Conservation (phyloP, 2,888 invertebrate genomes). For the Apamea sordens region DNA sequence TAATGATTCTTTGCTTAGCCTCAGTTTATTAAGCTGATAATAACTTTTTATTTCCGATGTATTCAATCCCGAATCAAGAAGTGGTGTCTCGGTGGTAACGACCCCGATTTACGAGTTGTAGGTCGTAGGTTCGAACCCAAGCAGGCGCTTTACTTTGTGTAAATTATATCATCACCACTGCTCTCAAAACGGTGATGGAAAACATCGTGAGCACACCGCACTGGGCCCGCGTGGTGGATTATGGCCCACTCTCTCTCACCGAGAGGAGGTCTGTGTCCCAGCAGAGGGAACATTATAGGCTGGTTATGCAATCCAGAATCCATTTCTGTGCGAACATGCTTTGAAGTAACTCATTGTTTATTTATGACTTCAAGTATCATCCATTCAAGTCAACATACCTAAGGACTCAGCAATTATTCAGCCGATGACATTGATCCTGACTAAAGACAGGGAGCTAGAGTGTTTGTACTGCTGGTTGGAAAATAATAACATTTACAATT, state of each 20-base stretch:
- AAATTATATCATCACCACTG: too few species aligned
- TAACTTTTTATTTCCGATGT: neutral
- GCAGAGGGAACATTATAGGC: too few species aligned
- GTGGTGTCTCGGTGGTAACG: too few species aligned
- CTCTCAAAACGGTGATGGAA: too few species aligned
- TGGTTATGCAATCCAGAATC: neutral
- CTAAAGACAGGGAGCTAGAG: neutral
- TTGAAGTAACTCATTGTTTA: neutral
- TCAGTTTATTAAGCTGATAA: neutral
- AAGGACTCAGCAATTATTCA: slow-evolving; percentile 29
- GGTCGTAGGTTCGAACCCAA: too few species aligned
- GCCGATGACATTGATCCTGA: slow-evolving; percentile 22
- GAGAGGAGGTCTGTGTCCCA: too few species aligned
- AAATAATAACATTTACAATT: slow-evolving; percentile 80
- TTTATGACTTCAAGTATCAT: slow-evolving; percentile 2
- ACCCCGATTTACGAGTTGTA: too few species aligned
- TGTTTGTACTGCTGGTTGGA: slow-evolving; percentile 58
- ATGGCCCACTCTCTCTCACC: too few species aligned
- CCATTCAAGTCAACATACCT: neutral
- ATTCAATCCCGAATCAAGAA: neutral
- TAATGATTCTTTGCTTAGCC: too few species aligned
- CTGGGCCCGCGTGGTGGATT: too few species aligned
- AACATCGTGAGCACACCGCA: too few species aligned
- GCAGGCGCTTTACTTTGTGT: too few species aligned
- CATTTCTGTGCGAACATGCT: neutral